Evolutionary conservation across 2,888 invertebrate genomes (phyloP), one percentile per base, ranked within the genome.

Genomic region (Leptarthrus brevirostris): DNA sequence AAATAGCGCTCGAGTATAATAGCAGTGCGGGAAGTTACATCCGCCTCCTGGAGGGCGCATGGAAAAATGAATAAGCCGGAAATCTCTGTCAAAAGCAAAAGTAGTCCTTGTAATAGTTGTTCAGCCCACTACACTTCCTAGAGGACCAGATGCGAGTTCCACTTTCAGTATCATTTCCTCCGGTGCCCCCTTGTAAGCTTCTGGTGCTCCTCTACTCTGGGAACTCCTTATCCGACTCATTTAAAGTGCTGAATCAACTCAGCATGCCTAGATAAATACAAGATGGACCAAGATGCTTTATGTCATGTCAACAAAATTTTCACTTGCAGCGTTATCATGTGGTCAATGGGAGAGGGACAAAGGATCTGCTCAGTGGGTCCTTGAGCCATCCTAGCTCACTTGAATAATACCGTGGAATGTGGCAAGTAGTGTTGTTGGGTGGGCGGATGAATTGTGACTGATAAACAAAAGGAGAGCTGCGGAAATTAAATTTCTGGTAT

Each of bases 1-100:
- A 14, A 24, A 12, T n/a, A 54, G 49, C 26, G 18, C 34, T 40
- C 24, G 44, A 14, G 16, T 14, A 66, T 49, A 66, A 66, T 49
- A 30, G 26, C 30, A 8, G 14, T 26, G 66, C 49, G 49, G 52
- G 69, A 20, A 52, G 34, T 52, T 16, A 24, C 30, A 22, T 52
- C 52, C 52, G 18, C 20, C 64, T 24, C 64, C 64, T 26, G 16
- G 44, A 64, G 64, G 47, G 47, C 24, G 20, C 64, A 64, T 14
- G 20, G 26, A 69, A 30, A 69, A 69, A 52, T 49, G 69, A 52
- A 52, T 69, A 49, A 69, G 52, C 69, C 49, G 69, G 69, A 69
- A 69, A 69, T 69, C 69, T 52, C 69, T 69, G 69, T 69, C 69
- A 69, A 52, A 69, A 69, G 69, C 69, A 69, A 69, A 52, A 69